phyloP scores from a whole-genome alignment of 2,797 vertebrate species.

The Hydrolagus colliei region DNA sequence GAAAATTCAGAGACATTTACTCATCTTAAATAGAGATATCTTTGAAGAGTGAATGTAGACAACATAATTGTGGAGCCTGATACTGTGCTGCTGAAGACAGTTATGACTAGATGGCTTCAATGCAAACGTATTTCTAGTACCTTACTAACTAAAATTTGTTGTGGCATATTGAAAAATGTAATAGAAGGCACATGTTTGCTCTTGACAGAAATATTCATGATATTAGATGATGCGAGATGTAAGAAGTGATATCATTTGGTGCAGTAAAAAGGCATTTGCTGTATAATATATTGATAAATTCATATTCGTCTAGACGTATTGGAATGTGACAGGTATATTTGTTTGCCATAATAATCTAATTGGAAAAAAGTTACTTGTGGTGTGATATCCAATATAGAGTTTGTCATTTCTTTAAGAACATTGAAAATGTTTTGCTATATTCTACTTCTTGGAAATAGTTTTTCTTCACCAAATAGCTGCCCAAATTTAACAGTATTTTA shows the following conservation, averaged over 20 bases:
- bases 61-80: neutral
- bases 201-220: slow-evolving; percentile 14
- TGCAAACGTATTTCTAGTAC: neutral
- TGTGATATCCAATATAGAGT: no score
- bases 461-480: neutral
- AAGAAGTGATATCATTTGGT: slow-evolving; percentile 7
- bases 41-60: neutral
- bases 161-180: neutral
- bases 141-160: neutral
- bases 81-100: neutral
- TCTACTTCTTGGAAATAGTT: neutral
- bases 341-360: no score
- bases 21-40: neutral
- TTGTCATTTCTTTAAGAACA: no score
- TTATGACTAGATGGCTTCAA: neutral
- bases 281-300: neutral
- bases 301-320: slow-evolving; percentile 13
- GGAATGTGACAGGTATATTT: neutral
- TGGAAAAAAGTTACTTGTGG: no score
- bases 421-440: neutral
- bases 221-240: neutral
- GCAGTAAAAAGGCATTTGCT: neutral
- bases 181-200: slow-evolving; percentile 24
- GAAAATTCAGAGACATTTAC: no score
- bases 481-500: slow-evolving; percentile 23